Conservation (phyloP, 2,888 invertebrate genomes). For the Parnassius mnemosyne region DNA sequence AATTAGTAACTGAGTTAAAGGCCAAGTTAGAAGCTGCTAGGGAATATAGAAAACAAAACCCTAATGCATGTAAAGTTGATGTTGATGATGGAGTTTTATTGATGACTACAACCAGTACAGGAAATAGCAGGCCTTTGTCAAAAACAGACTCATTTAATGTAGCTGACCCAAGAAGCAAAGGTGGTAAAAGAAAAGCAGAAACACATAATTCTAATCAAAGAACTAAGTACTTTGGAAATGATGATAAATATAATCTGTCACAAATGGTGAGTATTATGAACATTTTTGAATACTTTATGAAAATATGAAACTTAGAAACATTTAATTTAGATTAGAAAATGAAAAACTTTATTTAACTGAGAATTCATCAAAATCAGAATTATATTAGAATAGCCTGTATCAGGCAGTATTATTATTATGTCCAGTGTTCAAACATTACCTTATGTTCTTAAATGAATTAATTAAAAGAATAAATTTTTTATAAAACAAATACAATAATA, state of each 20-base stretch:
- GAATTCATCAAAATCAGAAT: no score
- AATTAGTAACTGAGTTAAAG: conserved; percentile 85
- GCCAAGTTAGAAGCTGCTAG: conserved; percentile 86
- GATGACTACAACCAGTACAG: conserved; percentile 84
- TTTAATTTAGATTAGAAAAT: no score
- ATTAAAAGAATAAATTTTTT: no score
- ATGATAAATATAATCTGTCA: conserved; percentile 91
- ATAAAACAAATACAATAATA: no score
- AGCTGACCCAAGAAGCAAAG: conserved; percentile 66
- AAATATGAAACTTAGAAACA: no score
- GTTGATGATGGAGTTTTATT: conserved; percentile 82
- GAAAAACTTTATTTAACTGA: no score
- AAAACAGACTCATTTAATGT: conserved; percentile 46
- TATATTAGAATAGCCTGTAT: no score
- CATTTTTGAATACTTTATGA: no score
- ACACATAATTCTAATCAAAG: conserved; percentile 88
- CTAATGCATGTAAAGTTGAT: conserved; percentile 48
- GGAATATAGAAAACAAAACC: conserved; percentile 69
- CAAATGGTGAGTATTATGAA: conserved; percentile 83
- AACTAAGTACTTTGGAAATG: conserved; percentile 92
- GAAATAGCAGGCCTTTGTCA: conserved; percentile 84
- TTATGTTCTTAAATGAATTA: no score
- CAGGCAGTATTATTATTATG: no score
- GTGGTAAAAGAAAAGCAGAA: conserved; percentile 80
- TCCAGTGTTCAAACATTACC: no score